These are phyloP conservation scores for Ernsta delagoae DNA, from an alignment of 2,888 invertebrate species.

Conservation along the genomic window DNA sequence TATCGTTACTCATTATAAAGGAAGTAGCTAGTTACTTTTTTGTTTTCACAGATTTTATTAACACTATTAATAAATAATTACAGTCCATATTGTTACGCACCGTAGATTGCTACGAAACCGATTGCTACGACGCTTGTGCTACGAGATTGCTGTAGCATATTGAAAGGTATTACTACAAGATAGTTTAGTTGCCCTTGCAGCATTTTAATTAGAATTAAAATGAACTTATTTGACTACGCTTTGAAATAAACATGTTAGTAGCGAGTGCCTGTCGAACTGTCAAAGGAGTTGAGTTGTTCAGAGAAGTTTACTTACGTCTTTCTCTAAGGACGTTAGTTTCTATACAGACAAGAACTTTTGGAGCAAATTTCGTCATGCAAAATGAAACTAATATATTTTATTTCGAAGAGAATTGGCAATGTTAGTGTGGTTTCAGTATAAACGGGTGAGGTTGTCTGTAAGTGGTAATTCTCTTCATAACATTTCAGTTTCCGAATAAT, in stretches of 20 bases:
- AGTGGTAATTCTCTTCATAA: too few relatives aligned
- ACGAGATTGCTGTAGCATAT: background rate
- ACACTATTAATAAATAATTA: background rate
- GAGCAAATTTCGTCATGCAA: background rate
- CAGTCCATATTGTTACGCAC: background rate
- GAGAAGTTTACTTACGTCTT: constrained; percentile 6
- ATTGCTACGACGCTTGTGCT: background rate
- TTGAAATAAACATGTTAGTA: constrained; percentile 13
- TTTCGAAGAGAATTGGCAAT: too few relatives aligned
- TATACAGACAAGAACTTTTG: background rate
- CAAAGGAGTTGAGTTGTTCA: constrained; percentile 16
- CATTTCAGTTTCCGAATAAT: too few relatives aligned
- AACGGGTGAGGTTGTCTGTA: too few relatives aligned
- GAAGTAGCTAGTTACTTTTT: too few relatives aligned
- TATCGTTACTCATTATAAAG: too few relatives aligned
- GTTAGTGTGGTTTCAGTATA: too few relatives aligned
- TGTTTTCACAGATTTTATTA: background rate
- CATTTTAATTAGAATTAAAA: background rate
- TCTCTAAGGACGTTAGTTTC: background rate
- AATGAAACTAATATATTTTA: background rate
- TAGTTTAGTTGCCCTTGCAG: background rate
- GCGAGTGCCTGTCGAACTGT: constrained; percentile 21
- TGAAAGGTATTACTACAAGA: too few relatives aligned
- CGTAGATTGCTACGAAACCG: background rate
- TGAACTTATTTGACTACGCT: background rate